These are phyloP conservation scores for Vicugna pacos DNA, from an alignment of 2,113 vertebrate species.

Conservation along the genomic window DNA sequence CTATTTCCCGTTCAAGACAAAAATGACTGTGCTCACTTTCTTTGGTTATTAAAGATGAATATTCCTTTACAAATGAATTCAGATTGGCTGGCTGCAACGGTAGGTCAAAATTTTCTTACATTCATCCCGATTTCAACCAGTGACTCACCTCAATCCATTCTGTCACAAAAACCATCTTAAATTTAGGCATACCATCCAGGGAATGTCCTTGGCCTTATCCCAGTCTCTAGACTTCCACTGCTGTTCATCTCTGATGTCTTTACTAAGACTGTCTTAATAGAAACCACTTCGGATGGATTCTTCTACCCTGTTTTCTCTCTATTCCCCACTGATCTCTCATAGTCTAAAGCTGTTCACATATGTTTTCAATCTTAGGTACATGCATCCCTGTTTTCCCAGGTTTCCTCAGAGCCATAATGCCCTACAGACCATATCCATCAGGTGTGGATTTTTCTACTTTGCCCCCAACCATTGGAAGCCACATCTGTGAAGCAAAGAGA, in stretches of 20 bases:
- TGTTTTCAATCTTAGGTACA: background rate
- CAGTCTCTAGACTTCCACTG: background rate
- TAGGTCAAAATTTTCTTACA: background rate
- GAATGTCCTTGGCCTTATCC: background rate
- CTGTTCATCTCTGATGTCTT: background rate
- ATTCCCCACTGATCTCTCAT: background rate
- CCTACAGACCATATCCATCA: background rate
- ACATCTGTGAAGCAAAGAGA: background rate
- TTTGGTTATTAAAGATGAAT: background rate
- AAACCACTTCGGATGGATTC: background rate
- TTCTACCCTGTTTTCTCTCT: background rate
- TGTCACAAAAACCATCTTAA: background rate
- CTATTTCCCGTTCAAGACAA: background rate
- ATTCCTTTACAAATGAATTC: background rate
- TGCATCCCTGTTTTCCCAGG: background rate
- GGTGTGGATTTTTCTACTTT: background rate
- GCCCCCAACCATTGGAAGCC: background rate
- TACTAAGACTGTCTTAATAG: background rate
- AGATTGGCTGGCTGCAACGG: background rate
- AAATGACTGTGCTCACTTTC: background rate
- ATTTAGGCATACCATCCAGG: background rate
- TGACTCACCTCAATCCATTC: background rate
- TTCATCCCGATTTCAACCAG: background rate
- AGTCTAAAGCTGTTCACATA: background rate
- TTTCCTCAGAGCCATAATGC: slow-evolving; percentile 38